Evolutionary conservation across 2,888 invertebrate species (phyloP), one percentile per base, ranked within the genome.

Genomic region (Entomobrya proxima): DNA sequence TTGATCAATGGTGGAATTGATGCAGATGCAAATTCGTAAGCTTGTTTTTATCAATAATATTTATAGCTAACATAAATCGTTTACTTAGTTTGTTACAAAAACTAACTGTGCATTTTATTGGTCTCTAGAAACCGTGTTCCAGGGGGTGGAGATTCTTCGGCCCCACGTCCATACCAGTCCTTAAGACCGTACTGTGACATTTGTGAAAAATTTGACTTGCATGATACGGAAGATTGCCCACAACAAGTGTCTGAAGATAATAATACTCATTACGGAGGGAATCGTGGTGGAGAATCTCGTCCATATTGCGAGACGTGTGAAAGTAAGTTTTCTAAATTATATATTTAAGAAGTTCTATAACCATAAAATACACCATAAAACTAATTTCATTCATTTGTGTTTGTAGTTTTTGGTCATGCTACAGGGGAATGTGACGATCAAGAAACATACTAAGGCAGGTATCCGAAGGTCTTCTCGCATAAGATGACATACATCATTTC

Each of bases 171-270:
- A 30, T 67, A 30, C 30, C 90, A 24, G 94, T 85, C 97, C 2
- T 97, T 97, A 55, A 95, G 98, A 30, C 92, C 96, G 91, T 98
- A 97, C 93, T 99, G 98, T 94, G 98, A 99, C 93, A 98, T 98
- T 91, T 99, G 98, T 92, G 98, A 98, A 93, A 94, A 95, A 92
- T 99, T 98, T 93, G 98, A 99, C 93, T 93, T 95, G 82, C 99
- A 99, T 92, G 98, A 99, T 92, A 99, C 98, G 0, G 98, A 98
- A 92, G 98, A 99, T 91, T 99, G 98, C 92, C 98, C 98, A 40
- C 93, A 94, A 67, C 98, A 98, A 92, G 94, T 94, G 35, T 93
- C 93, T 91, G 93, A 93, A 47, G 94, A 94, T 64, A 92, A 91
- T 61, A 92, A 91, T 47, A 91, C 92, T 37, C 91, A 92, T 78